Evolutionary conservation across 2,113 vertebrate genomes (phyloP).

Genomic region (Micronycteris hirsuta): DNA sequence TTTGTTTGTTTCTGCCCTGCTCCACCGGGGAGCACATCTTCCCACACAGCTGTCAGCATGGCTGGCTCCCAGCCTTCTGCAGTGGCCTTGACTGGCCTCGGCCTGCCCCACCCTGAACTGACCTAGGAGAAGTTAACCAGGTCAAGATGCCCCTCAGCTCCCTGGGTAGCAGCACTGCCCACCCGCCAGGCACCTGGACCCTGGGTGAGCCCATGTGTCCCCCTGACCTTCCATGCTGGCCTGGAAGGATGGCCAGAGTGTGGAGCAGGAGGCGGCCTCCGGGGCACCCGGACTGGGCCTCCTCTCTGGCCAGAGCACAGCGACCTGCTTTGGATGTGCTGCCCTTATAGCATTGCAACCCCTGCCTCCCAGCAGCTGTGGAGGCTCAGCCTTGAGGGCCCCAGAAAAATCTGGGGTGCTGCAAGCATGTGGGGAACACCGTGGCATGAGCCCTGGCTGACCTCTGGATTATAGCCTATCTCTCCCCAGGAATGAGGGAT

Average conservation of each 20-base stretch:
- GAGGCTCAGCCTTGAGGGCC: neutral
- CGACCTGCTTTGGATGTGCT: neutral
- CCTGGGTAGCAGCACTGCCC: neutral
- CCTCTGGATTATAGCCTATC: neutral
- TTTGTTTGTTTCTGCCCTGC: neutral
- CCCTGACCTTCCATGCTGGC: neutral
- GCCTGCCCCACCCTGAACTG: no score
- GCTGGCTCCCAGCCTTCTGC: neutral
- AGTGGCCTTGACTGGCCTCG: neutral
- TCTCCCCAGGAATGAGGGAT: neutral
- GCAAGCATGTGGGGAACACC: neutral
- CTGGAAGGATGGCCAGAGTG: accelerated
- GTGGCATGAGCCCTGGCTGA: neutral
- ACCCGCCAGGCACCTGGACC: neutral
- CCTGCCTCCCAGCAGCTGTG: neutral
- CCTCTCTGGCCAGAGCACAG: neutral
- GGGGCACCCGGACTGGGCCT: accelerated
- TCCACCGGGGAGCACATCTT: accelerated
- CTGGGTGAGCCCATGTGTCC: neutral
- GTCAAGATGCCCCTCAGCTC: neutral
- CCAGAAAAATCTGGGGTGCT: neutral
- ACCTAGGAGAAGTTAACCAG: neutral
- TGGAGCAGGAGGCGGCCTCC: neutral
- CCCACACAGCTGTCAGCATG: neutral
- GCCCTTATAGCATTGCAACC: neutral